A percentile compares a stretch with the other conserved stretches of the same genome.
Evolutionary conservation across 2,113 vertebrate species (phyloP).

Genomic region (Capreolus pygargus): DNA sequence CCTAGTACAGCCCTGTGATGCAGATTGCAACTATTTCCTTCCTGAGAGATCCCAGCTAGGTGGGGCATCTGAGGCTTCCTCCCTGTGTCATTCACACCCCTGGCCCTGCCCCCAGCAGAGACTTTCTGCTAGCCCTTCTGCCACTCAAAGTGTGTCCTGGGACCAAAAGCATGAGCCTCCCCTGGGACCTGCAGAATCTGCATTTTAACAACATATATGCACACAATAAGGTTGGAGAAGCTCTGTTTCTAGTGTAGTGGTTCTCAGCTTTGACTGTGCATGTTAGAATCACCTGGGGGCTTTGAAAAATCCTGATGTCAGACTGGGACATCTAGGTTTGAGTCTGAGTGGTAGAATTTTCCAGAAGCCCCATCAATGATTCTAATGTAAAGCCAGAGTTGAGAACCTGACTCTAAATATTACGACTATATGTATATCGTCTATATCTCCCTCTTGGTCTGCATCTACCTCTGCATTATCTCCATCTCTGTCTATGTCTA

Average conservation of each 20-base stretch:
- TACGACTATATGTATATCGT: not conserved
- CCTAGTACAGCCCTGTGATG: not conserved
- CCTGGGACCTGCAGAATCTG: not conserved
- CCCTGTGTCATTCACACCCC: accelerated
- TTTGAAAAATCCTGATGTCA: not conserved
- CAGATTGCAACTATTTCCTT: not conserved
- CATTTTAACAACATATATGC: not conserved
- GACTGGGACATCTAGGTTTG: not conserved
- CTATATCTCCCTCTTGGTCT: too few species aligned
- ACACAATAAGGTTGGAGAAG: not conserved
- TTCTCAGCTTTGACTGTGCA: not conserved
- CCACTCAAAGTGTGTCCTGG: not conserved
- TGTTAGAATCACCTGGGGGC: not conserved
- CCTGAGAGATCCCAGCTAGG: not conserved
- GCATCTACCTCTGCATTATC: not conserved
- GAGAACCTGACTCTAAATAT: not conserved
- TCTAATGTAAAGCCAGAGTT: not conserved
- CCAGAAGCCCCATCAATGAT: not conserved
- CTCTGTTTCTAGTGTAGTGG: accelerated
- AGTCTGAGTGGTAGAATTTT: not conserved
- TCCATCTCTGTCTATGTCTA: not conserved
- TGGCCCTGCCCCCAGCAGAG: not conserved
- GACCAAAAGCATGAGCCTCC: not conserved
- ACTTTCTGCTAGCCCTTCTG: not conserved
- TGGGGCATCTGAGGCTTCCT: not conserved